Base-by-base conservation (phyloP, 1,140 invertebrate species). In the Helicoverpa armigera region DNA sequence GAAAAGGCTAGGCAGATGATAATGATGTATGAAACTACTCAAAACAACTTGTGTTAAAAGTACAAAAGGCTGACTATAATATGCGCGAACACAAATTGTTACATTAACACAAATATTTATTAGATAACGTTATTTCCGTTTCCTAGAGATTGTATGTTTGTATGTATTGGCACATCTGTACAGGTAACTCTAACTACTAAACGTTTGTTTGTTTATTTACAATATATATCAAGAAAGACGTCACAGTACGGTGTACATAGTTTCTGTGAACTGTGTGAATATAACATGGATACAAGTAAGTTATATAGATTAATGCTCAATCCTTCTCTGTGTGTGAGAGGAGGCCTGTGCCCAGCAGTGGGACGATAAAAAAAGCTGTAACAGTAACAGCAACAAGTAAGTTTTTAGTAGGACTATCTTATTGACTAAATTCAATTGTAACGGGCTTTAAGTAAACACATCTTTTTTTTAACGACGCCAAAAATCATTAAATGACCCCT, bases 91-190 rank as follows among this genome's bases (percentile, higher is more conserved):
- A 12, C 43, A 50, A 12, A 12, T 50, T 50, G 35, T 69, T 18
- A 13, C 35, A 50, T 11, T 18, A 43, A 43, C 35, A n/a, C 23
- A 69, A 69, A 69, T 69, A 69, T 69, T 69, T 65, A 9, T n/a
- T 31, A 43, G 43, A 50, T 50, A 43, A 50, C 43, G n/a, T 67
- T 48, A 69, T 16, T 50, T 67, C 63, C 35, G 43, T 50, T 69
- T 18, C 12, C 9, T 9, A 43, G 35, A 43, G 35, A 9, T 7
- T 23, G n/a, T 69, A 13, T 43, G 65, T 69, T 69, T 69, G 16
- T 69, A n/a, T 69, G n/a, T 69, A 43, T 69, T 69, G 65, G 65
- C 65, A 69, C 43, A 43, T 61, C 12, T 43, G 16, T 16, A 16
- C 65, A 69, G 43, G 43, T 43, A 69, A 23, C 63, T 35, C 35